These are phyloP conservation scores for Paradoxurus hermaphroditus DNA, from an alignment of 2,113 vertebrate genomes.

Conservation along the genomic window DNA sequence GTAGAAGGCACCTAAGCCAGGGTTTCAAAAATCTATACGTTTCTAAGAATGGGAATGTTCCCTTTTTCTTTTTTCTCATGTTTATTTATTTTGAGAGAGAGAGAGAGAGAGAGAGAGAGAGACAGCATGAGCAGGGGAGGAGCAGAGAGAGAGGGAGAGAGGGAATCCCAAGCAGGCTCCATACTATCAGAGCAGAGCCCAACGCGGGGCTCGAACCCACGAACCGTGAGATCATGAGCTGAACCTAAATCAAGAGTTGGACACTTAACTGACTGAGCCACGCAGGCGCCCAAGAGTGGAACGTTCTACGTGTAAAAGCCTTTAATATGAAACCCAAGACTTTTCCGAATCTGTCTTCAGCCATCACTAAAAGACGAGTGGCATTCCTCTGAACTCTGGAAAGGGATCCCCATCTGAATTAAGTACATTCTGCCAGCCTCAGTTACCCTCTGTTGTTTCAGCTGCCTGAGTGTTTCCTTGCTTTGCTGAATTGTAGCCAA, in stretches of 20 bases:
- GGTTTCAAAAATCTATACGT: not conserved
- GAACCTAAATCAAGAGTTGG: too few relatives aligned
- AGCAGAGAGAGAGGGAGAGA: too few relatives aligned
- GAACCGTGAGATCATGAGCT: too few relatives aligned
- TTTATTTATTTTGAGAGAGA: too few relatives aligned
- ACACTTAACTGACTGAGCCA: too few relatives aligned
- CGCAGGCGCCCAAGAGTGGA: not conserved
- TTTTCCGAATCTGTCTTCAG: not conserved
- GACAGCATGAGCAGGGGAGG: too few relatives aligned
- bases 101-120: too few relatives aligned
- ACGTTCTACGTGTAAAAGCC: not conserved
- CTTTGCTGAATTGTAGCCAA: slow-evolving; percentile 7
- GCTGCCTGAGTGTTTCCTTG: not conserved
- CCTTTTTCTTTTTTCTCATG: too few relatives aligned
- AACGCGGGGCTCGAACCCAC: too few relatives aligned
- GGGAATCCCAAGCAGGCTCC: too few relatives aligned
- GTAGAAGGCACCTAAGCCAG: not conserved
- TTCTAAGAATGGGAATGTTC: not conserved
- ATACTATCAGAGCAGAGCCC: too few relatives aligned
- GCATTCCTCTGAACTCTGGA: not conserved
- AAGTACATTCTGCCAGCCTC: not conserved
- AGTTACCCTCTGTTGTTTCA: not conserved
- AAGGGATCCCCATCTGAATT: not conserved
- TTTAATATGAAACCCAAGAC: slow-evolving; percentile 43
- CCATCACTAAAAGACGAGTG: not conserved